Base-by-base conservation (phyloP, 2,888 invertebrate genomes). In the Ormyrus rosae region DNA sequence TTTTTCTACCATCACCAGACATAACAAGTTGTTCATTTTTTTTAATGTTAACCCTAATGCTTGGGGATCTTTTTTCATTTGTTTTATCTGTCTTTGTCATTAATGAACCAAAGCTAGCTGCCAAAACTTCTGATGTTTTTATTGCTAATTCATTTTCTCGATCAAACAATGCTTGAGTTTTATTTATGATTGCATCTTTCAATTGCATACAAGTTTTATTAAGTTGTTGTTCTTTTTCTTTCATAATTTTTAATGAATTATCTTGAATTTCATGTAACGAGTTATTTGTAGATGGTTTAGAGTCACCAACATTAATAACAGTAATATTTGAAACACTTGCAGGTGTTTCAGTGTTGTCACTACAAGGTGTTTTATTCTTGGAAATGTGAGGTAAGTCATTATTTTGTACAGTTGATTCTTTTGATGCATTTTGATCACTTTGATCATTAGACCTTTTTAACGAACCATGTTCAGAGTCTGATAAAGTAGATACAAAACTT, bases 151-250 rank as follows among this genome's bases (percentile, higher is more conserved):
- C 86, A 6, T 83, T 84, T 50, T 81, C 76, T 5, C 50, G 70
- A 46, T 88, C 83, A 75, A 88, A 89, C 7, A 87, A 81, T 79
- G 87, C 81, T 69, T 83, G 83, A 0, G 88, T 88, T 82, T 87
- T 89, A 13, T 58, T 83, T 50, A 88, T 78, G 69, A 89, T 89
- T 6, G 85, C 86, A 71, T 86, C 78, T 73, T 85, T 87, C 55
- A 89, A 82, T 45, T 78, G 68, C 11, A 84, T 63, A 61, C 86
- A 86, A 51, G 79, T 87, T 75, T 79, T 79, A 72, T 84, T 83
- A 1, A 87, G 80, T 6, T 76, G 75, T 48, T 78, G 68, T 19
- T 85, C 86, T 51, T 85, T 84, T n/a, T 78, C 76, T 77, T 80
- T 68, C 0, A 82, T 82, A 50, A 65, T 9, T 10, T 8, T 34